Conservation (phyloP, 2,113 vertebrate species). For the Todiramphus saurophagus region DNA sequence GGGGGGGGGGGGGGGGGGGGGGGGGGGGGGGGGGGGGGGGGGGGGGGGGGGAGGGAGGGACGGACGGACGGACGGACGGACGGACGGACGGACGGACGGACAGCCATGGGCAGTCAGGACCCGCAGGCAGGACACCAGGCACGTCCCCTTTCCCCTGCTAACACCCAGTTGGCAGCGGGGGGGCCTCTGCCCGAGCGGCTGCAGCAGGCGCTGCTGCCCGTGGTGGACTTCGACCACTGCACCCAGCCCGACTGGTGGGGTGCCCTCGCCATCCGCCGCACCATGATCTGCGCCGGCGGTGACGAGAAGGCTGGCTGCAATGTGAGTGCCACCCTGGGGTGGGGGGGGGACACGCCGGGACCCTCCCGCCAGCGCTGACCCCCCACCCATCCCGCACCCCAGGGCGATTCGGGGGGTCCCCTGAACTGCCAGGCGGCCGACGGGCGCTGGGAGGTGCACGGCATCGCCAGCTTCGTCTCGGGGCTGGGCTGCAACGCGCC, state of each 20-base stretch:
- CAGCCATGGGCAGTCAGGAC: rapidly evolving
- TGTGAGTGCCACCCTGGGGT: rapidly evolving
- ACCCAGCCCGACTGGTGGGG: conserved; percentile 37
- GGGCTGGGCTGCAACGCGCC: neutral
- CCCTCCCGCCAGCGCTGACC: rapidly evolving
- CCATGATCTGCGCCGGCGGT: neutral
- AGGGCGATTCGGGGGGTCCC: neutral
- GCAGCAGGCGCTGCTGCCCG: conserved; percentile 24
- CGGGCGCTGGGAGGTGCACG: conserved; percentile 6
- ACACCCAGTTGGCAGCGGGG: neutral
- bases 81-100: no score
- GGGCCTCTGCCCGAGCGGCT: neutral
- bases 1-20: neutral
- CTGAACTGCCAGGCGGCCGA: conserved; percentile 27
- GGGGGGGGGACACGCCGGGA: rapidly evolving
- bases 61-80: rapidly evolving
- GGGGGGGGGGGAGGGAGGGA: neutral
- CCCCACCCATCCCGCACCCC: neutral
- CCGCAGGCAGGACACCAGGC: rapidly evolving
- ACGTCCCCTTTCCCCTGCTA: neutral
- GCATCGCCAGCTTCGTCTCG: conserved; percentile 12
- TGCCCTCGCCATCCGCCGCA: neutral
- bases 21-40: no score
- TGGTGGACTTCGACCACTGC: neutral
- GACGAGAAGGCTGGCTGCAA: neutral